These are phyloP conservation scores for Passer montanus DNA, from an alignment of 2,113 vertebrate genomes.

Conservation along the genomic window DNA sequence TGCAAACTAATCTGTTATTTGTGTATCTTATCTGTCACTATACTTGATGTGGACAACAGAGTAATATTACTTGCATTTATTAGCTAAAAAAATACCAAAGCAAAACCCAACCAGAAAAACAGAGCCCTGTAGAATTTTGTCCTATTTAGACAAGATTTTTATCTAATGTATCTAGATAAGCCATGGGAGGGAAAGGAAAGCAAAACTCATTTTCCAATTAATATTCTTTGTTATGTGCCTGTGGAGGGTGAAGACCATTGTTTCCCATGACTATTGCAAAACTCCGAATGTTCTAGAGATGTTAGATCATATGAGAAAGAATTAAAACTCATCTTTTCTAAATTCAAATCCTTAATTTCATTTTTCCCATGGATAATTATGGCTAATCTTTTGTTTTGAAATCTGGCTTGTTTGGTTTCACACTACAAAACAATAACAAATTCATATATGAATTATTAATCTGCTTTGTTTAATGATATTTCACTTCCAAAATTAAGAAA, in stretches of 20 bases:
- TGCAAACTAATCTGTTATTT: background rate
- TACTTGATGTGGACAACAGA: background rate
- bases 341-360: background rate
- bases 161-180: background rate
- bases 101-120: background rate
- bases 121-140: background rate
- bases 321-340: background rate
- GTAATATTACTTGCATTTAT: background rate
- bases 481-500: background rate
- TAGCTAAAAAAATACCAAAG: background rate
- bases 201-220: fast-evolving
- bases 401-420: background rate
- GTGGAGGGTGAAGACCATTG: background rate
- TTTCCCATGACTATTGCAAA: background rate
- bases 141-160: background rate
- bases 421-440: background rate
- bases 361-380: background rate
- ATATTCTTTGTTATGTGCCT: background rate
- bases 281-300: background rate
- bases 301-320: background rate
- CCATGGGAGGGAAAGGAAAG: background rate
- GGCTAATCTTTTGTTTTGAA: background rate
- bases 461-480: background rate
- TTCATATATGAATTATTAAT: background rate
- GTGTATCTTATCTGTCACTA: background rate